A percentile compares a stretch with the other conserved stretches of the same genome.
Evolutionary conservation across 35 echinoderm and acorn worm species (phyloP).

Genomic region (Eucidaris tribuloides): DNA sequence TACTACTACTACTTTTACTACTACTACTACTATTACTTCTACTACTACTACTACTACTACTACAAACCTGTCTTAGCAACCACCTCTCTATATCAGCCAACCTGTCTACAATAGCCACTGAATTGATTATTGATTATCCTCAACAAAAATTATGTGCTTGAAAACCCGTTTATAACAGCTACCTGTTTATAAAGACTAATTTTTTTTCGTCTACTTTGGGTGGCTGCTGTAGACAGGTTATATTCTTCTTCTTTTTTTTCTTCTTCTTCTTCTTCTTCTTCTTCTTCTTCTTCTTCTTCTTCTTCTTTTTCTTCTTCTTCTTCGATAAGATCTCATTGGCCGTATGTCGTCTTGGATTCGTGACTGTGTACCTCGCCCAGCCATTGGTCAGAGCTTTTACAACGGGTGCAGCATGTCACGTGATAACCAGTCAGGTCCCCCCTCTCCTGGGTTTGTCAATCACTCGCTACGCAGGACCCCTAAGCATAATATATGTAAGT

Average conservation of each 20-base stretch:
- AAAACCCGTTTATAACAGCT: not conserved
- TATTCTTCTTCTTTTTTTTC: not conserved
- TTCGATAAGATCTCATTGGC: slow-evolving; percentile 14
- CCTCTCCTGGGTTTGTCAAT: slow-evolving; percentile 28
- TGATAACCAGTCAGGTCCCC: slow-evolving; percentile 48
- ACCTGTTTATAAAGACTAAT: not conserved
- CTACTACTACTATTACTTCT: too few relatives aligned
- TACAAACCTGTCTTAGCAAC: too few relatives aligned
- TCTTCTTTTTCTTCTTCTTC: too few relatives aligned
- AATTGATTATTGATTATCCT: too few relatives aligned
- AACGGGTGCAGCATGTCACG: slow-evolving; percentile 56
- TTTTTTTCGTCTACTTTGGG: not conserved
- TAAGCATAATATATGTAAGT: slow-evolving; percentile 59
- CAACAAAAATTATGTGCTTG: too few relatives aligned
- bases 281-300: not conserved
- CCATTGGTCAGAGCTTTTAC: slow-evolving; percentile 53
- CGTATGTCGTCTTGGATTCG: slow-evolving; percentile 35
- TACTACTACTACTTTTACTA: too few relatives aligned
- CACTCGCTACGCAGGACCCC: slow-evolving; percentile 9
- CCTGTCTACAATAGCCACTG: too few relatives aligned
- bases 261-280: too few relatives aligned
- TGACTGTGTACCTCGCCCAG: slow-evolving; percentile 49
- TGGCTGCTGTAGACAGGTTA: not conserved
- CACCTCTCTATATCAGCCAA: too few relatives aligned
- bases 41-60: too few relatives aligned